A percentile compares a stretch with the other conserved stretches of the same genome.
Evolutionary conservation across 2,113 vertebrate species (phyloP).

Genomic region (Chaetops frenatus): DNA sequence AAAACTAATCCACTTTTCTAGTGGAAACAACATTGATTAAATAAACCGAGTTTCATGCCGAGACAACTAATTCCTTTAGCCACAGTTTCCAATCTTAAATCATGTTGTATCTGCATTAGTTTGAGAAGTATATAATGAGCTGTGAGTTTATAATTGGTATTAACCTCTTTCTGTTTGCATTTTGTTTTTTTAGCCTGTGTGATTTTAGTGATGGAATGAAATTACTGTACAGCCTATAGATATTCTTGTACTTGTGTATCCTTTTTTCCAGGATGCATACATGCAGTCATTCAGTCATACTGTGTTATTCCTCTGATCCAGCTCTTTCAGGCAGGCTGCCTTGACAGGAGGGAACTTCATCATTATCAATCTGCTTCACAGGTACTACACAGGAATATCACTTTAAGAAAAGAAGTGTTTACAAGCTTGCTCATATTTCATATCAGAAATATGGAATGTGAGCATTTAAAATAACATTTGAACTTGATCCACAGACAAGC

Average conservation of each 20-base stretch:
- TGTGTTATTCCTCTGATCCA: background rate
- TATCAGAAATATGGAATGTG: background rate
- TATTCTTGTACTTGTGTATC: background rate
- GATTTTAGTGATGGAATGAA: background rate
- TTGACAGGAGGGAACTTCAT: background rate
- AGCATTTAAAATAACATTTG: background rate
- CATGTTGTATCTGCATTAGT: slow-evolving; percentile 69
- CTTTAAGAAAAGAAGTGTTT: background rate
- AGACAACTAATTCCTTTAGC: slow-evolving; percentile 79
- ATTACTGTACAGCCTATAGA: background rate
- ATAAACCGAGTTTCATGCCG: slow-evolving; percentile 72
- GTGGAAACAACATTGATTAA: slow-evolving; percentile 76
- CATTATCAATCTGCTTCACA: background rate
- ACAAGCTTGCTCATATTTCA: background rate
- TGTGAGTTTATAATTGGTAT: slow-evolving; percentile 65
- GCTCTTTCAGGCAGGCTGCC: background rate
- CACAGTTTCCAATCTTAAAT: slow-evolving; percentile 73
- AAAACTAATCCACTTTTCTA: slow-evolving; percentile 77
- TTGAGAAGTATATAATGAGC: slow-evolving; percentile 65
- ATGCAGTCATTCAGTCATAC: background rate
- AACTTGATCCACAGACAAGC: background rate
- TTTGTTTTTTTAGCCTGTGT: background rate
- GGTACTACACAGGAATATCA: background rate
- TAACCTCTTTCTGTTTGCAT: slow-evolving; percentile 51
- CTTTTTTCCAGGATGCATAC: background rate